These are phyloP conservation scores for Periophthalmodon schlosseri DNA, from an alignment of 2,113 vertebrate species.

Conservation along the genomic window DNA sequence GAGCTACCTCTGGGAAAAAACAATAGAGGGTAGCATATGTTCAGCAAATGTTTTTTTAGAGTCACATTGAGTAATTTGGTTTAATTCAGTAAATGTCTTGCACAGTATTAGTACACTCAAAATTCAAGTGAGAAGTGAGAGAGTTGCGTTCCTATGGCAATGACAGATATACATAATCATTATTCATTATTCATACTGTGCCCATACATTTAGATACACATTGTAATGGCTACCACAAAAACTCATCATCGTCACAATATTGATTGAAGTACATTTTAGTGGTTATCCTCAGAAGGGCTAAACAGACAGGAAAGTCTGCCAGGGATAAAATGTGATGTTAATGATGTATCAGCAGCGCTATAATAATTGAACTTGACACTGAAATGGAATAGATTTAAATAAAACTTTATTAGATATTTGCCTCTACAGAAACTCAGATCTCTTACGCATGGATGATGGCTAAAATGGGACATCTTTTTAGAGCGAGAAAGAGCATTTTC, in stretches of 20 bases:
- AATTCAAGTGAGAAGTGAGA: background rate
- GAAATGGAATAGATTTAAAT: slow-evolving; percentile 18
- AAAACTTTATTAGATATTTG: slow-evolving; percentile 63
- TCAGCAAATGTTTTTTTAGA: too few relatives aligned
- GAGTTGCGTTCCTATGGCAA: background rate
- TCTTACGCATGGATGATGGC: slow-evolving; percentile 48
- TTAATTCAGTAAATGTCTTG: background rate
- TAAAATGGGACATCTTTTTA: slow-evolving; percentile 48
- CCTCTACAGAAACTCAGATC: slow-evolving; percentile 59
- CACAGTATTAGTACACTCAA: background rate
- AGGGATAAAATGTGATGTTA: background rate
- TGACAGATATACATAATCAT: background rate
- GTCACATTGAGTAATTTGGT: too few relatives aligned
- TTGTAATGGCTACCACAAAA: background rate
- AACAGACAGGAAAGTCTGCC: background rate
- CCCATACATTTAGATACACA: background rate
- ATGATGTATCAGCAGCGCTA: background rate
- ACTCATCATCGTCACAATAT: background rate
- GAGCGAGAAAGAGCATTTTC: slow-evolving; percentile 36
- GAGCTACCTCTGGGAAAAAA: too few relatives aligned
- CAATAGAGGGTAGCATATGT: too few relatives aligned
- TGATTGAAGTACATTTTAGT: background rate
- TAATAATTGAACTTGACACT: background rate
- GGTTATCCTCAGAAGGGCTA: background rate
- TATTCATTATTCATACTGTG: background rate